These are phyloP conservation scores for Babyrousa celebensis DNA, from an alignment of 2,797 vertebrate species.

Conservation along the genomic window DNA sequence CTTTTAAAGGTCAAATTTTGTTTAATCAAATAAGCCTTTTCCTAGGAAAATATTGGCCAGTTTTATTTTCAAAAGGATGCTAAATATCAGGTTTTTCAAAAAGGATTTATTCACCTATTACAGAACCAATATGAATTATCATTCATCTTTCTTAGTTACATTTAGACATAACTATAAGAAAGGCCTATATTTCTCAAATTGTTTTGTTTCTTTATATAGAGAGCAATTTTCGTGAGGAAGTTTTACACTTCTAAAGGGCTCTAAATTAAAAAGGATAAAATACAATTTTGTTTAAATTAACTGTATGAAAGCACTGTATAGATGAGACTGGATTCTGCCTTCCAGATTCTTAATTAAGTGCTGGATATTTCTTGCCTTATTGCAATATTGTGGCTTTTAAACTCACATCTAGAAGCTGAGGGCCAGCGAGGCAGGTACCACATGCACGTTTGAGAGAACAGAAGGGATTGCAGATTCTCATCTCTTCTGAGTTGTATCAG, in stretches of 20 bases:
- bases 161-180: conserved; percentile 23
- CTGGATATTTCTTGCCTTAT: neutral
- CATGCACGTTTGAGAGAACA: fast-evolving
- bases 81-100: neutral
- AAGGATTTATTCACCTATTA: neutral
- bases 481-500: neutral
- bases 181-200: neutral
- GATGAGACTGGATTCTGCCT: neutral
- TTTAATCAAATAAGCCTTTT: conserved; percentile 71
- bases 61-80: conserved; percentile 65
- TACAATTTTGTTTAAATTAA: conserved; percentile 27
- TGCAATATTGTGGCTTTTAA: neutral
- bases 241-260: conserved; percentile 22
- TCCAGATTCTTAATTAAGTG: neutral
- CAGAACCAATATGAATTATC: conserved; percentile 44
- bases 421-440: fast-evolving
- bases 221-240: neutral
- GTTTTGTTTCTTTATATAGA: conserved; percentile 36
- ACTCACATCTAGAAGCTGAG: neutral
- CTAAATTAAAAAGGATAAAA: conserved; percentile 18
- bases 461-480: fast-evolving
- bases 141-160: conserved; percentile 49
- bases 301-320: neutral
- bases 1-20: conserved; percentile 65
- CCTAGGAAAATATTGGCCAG: conserved; percentile 26